Evolutionary conservation across 1,140 invertebrate species (phyloP).

Genomic region (Manduca sexta): DNA sequence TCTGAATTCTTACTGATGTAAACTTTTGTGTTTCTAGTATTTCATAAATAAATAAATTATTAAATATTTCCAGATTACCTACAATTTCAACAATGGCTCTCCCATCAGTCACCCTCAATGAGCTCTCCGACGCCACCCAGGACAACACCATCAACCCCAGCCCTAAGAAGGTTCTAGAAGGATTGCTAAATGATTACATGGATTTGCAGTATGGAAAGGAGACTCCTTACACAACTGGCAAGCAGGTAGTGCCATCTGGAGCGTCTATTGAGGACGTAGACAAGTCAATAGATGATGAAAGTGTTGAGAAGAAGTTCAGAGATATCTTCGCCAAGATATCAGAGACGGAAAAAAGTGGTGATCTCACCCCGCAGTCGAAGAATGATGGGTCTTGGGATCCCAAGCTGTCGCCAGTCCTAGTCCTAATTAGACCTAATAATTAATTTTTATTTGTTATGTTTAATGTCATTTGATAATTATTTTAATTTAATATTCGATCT

Average conservation of each 20-base stretch:
- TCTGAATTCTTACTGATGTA: no score
- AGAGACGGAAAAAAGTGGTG: conserved; percentile 44
- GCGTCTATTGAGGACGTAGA: conserved; percentile 47
- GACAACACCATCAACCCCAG: conserved; percentile 31
- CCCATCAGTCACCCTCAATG: conserved; percentile 46
- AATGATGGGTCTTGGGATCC: conserved; percentile 52
- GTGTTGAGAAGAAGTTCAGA: conserved; percentile 36
- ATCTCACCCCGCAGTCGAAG: conserved; percentile 35
- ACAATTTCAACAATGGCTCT: conserved; percentile 30
- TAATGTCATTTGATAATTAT: background rate
- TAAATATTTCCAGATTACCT: conserved; percentile 16
- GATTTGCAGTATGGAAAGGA: conserved; percentile 50
- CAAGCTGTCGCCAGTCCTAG: conserved; percentile 47
- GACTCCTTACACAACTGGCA: conserved; percentile 58
- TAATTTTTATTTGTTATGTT: conserved; percentile 16
- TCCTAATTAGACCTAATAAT: conserved; percentile 37
- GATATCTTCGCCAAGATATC: conserved; percentile 48
- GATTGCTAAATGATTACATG: conserved; percentile 61
- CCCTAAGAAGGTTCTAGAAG: conserved; percentile 50
- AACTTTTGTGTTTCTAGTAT: no score
- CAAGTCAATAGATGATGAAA: conserved; percentile 25
- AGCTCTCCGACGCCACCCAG: conserved; percentile 38
- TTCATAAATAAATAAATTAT: no score
- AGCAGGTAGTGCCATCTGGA: conserved; percentile 41
- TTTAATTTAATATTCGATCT: background rate